Percentiles rank a stretch among this genome's conserved stretches.
Evolutionary conservation across 2,888 invertebrate genomes (phyloP).

Genomic region (Gordius sp.): DNA sequence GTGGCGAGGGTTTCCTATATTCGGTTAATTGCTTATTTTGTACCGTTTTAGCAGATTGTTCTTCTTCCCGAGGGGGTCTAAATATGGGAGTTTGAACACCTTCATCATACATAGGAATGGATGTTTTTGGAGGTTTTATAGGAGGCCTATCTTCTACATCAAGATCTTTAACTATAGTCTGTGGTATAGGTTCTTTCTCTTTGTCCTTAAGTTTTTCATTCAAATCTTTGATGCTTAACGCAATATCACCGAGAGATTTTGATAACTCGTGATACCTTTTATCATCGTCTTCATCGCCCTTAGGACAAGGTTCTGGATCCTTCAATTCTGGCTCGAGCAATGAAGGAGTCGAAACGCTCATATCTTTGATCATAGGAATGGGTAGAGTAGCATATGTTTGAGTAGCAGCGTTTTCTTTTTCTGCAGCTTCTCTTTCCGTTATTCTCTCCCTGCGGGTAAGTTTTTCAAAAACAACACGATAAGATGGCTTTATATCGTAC

Average conservation of each 20-base stretch:
- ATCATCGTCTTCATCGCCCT: neutral
- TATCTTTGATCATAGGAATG: neutral
- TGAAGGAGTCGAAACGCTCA: slow-evolving; percentile 9
- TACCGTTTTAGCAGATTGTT: too few species aligned
- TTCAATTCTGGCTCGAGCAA: neutral
- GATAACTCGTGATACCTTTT: neutral
- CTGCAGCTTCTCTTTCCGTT: neutral
- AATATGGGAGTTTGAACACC: neutral
- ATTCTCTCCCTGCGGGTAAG: neutral
- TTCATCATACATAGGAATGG: neutral
- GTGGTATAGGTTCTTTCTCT: neutral
- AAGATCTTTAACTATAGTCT: too few species aligned
- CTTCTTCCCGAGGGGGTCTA: neutral
- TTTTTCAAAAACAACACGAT: neutral
- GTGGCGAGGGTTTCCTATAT: too few species aligned
- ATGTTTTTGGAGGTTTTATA: neutral
- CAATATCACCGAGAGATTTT: slow-evolving; percentile 2
- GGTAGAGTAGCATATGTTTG: slow-evolving; percentile 7
- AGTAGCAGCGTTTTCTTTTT: slow-evolving; percentile 3
- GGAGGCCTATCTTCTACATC: too few species aligned
- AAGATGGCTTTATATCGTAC: neutral
- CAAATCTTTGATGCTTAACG: slow-evolving; percentile 1
- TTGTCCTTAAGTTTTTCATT: neutral
- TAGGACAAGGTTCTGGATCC: neutral
- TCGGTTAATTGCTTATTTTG: too few species aligned